These are phyloP conservation scores for Oryzias celebensis DNA, from an alignment of 2,113 vertebrate species.

Conservation along the genomic window DNA sequence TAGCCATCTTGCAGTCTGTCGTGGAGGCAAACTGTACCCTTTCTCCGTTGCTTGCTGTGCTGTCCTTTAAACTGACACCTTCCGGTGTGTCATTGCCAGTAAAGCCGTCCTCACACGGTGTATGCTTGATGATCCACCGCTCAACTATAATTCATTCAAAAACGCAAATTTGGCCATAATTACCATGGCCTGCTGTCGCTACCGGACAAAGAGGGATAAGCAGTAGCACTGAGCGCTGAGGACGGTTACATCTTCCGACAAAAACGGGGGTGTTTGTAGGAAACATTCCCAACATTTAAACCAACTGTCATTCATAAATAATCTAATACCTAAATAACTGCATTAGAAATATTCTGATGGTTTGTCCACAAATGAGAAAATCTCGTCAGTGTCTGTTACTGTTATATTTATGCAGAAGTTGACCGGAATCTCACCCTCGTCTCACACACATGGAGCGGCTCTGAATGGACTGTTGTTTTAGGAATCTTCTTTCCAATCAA, in stretches of 20 bases:
- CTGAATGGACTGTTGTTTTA: conserved; percentile 49
- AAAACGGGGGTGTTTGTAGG: conserved; percentile 54
- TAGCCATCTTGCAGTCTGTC: conserved; percentile 73
- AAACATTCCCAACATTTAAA: neutral
- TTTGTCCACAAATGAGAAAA: neutral
- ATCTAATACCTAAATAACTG: no score
- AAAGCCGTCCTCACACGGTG: conserved; percentile 70
- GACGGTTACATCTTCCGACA: conserved; percentile 46
- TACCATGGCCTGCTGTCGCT: conserved; percentile 77
- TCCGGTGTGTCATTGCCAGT: conserved; percentile 73
- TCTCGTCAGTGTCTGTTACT: no score
- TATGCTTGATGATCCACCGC: conserved; percentile 73
- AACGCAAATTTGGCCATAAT: conserved; percentile 79
- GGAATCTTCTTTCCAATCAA: conserved; percentile 19
- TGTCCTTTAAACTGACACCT: conserved; percentile 72
- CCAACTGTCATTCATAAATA: neutral
- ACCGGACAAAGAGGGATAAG: conserved; percentile 83
- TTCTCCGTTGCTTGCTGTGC: conserved; percentile 74
- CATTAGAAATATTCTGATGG: neutral
- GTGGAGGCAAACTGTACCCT: conserved; percentile 75
- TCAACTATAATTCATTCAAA: conserved; percentile 78
- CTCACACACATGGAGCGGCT: conserved; percentile 34
- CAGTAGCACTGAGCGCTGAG: conserved; percentile 62
- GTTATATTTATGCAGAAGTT: neutral
- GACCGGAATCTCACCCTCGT: conserved; percentile 12